These are phyloP conservation scores for Aphaenogaster rudis DNA, from an alignment of 1,140 invertebrate genomes.

Conservation along the genomic window DNA sequence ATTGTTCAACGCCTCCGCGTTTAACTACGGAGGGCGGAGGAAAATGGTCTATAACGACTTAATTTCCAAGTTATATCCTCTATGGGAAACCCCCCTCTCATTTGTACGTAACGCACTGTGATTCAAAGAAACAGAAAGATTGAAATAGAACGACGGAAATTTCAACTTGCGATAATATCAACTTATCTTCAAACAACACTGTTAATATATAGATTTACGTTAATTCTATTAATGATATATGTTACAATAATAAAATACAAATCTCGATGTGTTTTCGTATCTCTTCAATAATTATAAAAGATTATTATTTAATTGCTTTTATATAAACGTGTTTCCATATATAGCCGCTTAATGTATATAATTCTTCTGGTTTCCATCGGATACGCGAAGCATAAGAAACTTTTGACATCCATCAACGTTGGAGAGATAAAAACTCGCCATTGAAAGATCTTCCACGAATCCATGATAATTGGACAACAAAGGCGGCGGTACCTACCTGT, in stretches of 20 bases:
- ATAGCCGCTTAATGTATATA: not conserved
- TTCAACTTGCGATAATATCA: not conserved
- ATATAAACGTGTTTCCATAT: not conserved
- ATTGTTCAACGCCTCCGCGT: not conserved
- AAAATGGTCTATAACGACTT: constrained; percentile 17
- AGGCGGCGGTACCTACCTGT: constrained; percentile 86
- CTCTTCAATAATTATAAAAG: constrained; percentile 1
- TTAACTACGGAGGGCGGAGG: not conserved
- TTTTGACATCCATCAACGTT: not conserved
- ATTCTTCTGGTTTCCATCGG: not conserved
- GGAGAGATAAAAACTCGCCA: not conserved
- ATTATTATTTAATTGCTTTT: not conserved
- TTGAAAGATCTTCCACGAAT: not conserved
- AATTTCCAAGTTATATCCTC: constrained; percentile 31
- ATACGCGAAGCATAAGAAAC: not conserved
- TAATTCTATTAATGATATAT: not conserved
- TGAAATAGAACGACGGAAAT: not conserved
- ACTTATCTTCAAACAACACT: too few relatives aligned
- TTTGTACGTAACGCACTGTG: constrained; percentile 16
- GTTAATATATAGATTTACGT: not conserved
- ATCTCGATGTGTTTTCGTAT: not conserved
- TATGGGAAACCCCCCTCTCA: constrained; percentile 28
- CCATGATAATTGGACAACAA: not conserved
- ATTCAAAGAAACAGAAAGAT: constrained; percentile 21
- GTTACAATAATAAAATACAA: not conserved